A percentile compares a stretch with the other conserved stretches of the same genome.
Conservation (phyloP, 1,140 invertebrate species). For the Cheumatopsyche charites region DNA sequence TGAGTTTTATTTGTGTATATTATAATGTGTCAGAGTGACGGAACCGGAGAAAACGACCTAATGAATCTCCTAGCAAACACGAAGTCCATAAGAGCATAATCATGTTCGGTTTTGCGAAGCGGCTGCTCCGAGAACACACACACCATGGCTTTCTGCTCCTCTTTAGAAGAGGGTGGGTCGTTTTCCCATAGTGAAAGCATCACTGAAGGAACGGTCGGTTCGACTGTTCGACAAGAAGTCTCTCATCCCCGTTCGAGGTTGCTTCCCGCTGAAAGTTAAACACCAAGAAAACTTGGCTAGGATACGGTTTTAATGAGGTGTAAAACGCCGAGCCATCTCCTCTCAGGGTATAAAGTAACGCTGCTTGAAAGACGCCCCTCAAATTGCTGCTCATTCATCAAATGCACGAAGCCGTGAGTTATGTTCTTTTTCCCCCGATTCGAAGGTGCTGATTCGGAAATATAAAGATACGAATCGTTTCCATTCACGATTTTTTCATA, state of each 20-base stretch:
- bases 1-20: no score
- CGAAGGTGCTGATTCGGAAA: not conserved
- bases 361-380: not conserved
- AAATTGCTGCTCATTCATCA: conserved; percentile 11
- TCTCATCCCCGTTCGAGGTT: not conserved
- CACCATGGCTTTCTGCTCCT: not conserved
- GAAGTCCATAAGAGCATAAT: conserved; percentile 42
- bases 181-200: not conserved
- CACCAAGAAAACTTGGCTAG: conserved; percentile 9
- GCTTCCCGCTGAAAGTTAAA: not conserved
- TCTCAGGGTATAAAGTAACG: not conserved
- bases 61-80: conserved; percentile 18
- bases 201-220: not conserved
- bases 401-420: no score
- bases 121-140: conserved; percentile 28
- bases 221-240: not conserved
- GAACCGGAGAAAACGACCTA: not conserved
- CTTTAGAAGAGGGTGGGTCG: no score
- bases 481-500: not conserved
- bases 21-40: not conserved
- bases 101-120: conserved; percentile 39
- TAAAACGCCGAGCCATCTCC: conserved; percentile 2
- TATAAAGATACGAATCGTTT: not conserved
- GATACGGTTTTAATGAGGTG: conserved; percentile 23
- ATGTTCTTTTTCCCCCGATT: no score